Evolutionary conservation across 2,113 vertebrate species (phyloP).

Genomic region (Vidua chalybeata): DNA sequence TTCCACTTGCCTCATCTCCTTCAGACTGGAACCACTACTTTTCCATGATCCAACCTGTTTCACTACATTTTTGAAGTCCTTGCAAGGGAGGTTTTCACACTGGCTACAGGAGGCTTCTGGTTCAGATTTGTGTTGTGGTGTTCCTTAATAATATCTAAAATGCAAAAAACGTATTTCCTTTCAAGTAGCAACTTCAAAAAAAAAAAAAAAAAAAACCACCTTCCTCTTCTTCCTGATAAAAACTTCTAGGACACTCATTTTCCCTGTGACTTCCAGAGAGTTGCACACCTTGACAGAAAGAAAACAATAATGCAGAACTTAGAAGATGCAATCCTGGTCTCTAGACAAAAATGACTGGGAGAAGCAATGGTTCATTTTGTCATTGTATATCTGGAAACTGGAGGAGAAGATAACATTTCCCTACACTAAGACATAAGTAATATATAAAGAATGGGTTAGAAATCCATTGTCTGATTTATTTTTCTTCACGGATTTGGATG

Average conservation of each 20-base stretch:
- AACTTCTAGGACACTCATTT: neutral
- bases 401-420: neutral
- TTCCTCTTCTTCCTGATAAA: neutral
- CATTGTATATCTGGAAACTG: neutral
- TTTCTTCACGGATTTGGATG: neutral
- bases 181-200: neutral
- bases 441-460: neutral
- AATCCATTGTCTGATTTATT: neutral
- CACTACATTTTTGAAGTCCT: neutral
- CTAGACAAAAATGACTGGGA: neutral
- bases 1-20: neutral
- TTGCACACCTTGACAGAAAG: rapidly evolving
- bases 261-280: neutral
- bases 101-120: neutral
- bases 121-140: too few relatives aligned
- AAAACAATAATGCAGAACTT: neutral
- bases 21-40: neutral
- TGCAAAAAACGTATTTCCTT: neutral
- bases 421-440: neutral
- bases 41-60: neutral
- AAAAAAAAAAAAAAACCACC: neutral
- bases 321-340: neutral
- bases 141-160: neutral
- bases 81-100: neutral
- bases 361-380: neutral